Base-by-base conservation (phyloP, 1,140 invertebrate genomes). In the Dryas iulia region DNA sequence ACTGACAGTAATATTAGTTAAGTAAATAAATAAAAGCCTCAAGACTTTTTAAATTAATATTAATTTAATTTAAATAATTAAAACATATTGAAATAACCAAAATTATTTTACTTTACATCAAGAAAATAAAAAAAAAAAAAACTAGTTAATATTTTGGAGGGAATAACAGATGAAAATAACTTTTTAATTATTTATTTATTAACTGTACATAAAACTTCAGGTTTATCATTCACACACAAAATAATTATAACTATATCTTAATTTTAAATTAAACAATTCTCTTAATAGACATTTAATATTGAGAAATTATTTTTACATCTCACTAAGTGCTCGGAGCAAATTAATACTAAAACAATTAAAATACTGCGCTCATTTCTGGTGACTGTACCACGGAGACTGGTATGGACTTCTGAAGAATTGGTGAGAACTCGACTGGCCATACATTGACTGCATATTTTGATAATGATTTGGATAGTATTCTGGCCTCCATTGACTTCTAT, bases 331-430 rank as follows among this genome's bases (percentile, higher is more conserved):
- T 65, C 31, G n/a, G 64, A 35, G 52, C 53, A 25, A 39, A 47
- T 47, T 47, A 47, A 18, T 47, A 47, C 33, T 62, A 62, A 47
- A 18, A n/a, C 10, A 56, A 10, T 60, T 56, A 70, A 64, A 63
- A 53, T 35, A 61, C 6, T 62, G 14, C 59, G 8, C 30, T 80
- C 75, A 89, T 83, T 87, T 83, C 33, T 81, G 77, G 56, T 83
- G 82, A 21, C 69, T 62, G 59, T 79, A 86, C 86, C 86, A 90
- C 2, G 85, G 86, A 14, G 85, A 72, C 61, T 85, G 86, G 56
- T 86, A 89, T 7, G 86, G 83, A 80, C 81, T 86, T 74, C 83
- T 77, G 52, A 82, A 86, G 59, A 80, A 87, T 23, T 81, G 74
- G 33, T 76, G 80, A 7, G 74, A 71, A 58, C 70, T 78, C 59